A percentile compares a stretch with the other conserved stretches of the same genome.
phyloP scores from a whole-genome alignment of 2,113 vertebrate species.

The Otocyon megalotis region DNA sequence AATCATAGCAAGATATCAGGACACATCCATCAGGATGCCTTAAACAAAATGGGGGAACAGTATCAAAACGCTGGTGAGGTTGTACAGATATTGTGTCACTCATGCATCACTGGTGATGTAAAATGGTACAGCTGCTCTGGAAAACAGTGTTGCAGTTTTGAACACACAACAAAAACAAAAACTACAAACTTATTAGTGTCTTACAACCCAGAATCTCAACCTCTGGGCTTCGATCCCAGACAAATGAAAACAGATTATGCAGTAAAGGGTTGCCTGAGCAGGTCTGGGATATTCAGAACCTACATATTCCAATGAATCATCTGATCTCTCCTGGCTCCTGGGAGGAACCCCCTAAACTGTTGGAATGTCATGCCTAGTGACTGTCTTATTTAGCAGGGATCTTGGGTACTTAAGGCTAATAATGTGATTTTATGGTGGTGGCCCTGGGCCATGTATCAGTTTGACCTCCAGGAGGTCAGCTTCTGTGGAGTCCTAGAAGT shows the following conservation, averaged over 20 bases:
- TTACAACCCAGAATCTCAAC: background rate
- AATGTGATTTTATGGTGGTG: background rate
- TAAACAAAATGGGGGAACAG: too few relatives aligned
- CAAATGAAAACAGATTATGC: background rate
- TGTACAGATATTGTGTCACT: background rate
- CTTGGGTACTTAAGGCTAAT: background rate
- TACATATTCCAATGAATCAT: background rate
- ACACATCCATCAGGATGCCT: background rate
- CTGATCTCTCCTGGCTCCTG: background rate
- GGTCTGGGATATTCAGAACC: too few relatives aligned
- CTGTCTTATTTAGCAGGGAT: background rate
- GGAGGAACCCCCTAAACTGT: background rate
- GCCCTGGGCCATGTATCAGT: too few relatives aligned
- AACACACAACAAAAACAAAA: background rate
- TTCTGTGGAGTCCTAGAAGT: background rate
- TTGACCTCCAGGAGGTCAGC: background rate
- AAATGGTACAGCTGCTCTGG: background rate
- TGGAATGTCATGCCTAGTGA: background rate
- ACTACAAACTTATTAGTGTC: background rate
- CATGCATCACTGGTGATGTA: too few relatives aligned
- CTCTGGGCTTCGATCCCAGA: background rate
- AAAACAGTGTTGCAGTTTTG: background rate
- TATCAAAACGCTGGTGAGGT: background rate
- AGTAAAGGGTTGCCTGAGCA: too few relatives aligned
- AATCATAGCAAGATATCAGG: background rate